Base-by-base conservation (phyloP, 2,888 invertebrate species). In the Cephus pulcher region DNA sequence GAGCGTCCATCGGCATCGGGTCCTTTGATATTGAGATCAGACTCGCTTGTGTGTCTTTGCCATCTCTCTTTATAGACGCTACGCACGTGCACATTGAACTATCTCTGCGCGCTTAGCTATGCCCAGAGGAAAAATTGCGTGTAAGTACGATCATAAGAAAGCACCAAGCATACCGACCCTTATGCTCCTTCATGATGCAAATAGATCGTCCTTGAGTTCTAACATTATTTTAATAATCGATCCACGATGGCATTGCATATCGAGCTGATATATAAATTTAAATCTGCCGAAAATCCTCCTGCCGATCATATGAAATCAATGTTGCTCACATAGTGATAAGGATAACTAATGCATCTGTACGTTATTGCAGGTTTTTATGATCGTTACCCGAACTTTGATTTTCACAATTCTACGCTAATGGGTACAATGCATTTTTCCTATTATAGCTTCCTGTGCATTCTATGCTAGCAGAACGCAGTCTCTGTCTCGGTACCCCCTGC, bases 11-110 rank as follows among this genome's bases (percentile, higher is more conserved):
- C 80, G 82, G 80, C 80, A 78, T 81, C 86, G 84, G 86, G 81
- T 76, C 82, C 86, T 85, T 86, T 85, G 85, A 86, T 85, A 86
- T 86, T 86, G 81, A 86, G 85, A 86, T 85, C 82, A 80, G 80
- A 78, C 79, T 82, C 84, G 76, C 80, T 76, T 79, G 32, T 32
- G 71, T 71, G 33, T 56, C 56, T 23, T 56, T 32, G 71, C 32
- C 32, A 15, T 71, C 71, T 34, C 33, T 32, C 71, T 32, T 30
- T 71, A 34, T 32, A 71, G 32, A 12, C 3, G 32, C 71, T 34
- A 15, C 71, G 12, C 71, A 56, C 9, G 56, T 56, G 56, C 56
- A 56, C 56, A 23, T 23, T 23, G 23, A 56, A 56, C 56, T 40
- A 40, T 23, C 23, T 56, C 56, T 23, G 56, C 23, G 56, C 56